Conservation (phyloP, 2,797 vertebrate genomes). For the Acipenser oxyrinchus region DNA sequence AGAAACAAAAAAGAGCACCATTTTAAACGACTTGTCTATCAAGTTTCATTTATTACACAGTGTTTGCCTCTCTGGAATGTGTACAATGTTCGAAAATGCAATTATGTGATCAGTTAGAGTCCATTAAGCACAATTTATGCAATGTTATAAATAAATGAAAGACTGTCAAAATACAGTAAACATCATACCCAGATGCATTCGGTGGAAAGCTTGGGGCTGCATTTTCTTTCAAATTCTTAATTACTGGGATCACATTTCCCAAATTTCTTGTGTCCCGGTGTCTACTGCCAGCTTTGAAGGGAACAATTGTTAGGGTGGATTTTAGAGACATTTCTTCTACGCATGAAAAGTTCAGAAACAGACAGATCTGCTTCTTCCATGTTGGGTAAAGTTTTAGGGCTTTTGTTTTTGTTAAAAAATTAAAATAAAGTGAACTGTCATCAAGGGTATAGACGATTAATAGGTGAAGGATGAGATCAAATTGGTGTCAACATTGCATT, state of each 20-base stretch:
- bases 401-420: too few relatives aligned
- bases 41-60: slow-evolving; percentile 42
- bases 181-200: slow-evolving; percentile 23
- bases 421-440: too few relatives aligned
- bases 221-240: slow-evolving; percentile 14
- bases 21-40: slow-evolving; percentile 45
- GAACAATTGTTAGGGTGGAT: background rate
- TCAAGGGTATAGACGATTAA: too few relatives aligned
- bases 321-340: background rate
- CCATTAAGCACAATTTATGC: slow-evolving; percentile 33
- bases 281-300: background rate
- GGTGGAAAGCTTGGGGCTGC: slow-evolving; percentile 7
- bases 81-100: slow-evolving; percentile 32
- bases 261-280: background rate
- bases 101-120: slow-evolving; percentile 41
- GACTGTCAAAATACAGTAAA: slow-evolving; percentile 24
- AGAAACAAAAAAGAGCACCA: slow-evolving; percentile 38
- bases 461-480: too few relatives aligned
- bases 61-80: slow-evolving; percentile 40
- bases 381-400: too few relatives aligned
- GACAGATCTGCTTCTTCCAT: too few relatives aligned
- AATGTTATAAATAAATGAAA: slow-evolving; percentile 28
- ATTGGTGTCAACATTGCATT: too few relatives aligned
- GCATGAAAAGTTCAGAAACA: background rate
- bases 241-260: slow-evolving; percentile 8